phyloP scores from a whole-genome alignment of 2,888 invertebrate species.

The Petrolisthes cinctipes region DNA sequence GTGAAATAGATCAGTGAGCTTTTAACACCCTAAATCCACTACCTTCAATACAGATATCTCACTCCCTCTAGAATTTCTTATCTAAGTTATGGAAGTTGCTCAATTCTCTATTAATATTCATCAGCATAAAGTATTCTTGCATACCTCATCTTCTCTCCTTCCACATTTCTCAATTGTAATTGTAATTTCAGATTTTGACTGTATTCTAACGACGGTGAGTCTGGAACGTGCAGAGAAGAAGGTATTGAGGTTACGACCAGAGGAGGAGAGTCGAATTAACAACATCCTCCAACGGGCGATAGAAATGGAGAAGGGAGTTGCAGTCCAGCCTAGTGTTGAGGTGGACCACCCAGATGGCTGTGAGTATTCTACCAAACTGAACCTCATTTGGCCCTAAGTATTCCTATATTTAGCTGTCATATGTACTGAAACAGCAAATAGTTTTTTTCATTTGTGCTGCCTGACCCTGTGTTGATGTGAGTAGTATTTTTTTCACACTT shows the following conservation, averaged over 20 bases:
- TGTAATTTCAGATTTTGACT: constrained; percentile 81
- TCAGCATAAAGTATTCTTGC: background rate
- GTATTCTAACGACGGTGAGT: constrained; percentile 87
- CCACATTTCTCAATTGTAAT: too few species aligned
- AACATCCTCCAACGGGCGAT: constrained; percentile 88
- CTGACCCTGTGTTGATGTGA: too few species aligned
- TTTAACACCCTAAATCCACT: too few species aligned
- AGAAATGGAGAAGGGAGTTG: constrained; percentile 82
- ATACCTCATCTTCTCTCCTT: too few species aligned
- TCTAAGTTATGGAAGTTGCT: background rate
- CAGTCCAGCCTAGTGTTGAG: constrained; percentile 76
- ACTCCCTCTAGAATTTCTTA: constrained; percentile 19
- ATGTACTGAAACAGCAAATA: too few species aligned
- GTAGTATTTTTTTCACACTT: too few species aligned
- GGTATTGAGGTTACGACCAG: constrained; percentile 78
- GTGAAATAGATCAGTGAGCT: too few species aligned
- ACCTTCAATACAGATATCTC: too few species aligned
- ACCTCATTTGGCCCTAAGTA: too few species aligned
- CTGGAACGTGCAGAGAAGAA: constrained; percentile 81
- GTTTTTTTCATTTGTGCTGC: too few species aligned
- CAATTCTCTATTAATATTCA: background rate
- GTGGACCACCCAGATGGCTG: constrained; percentile 89
- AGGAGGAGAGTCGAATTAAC: constrained; percentile 83
- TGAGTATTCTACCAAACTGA: constrained; percentile 72
- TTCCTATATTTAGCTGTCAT: too few species aligned